Evolutionary conservation across 2,113 vertebrate genomes (phyloP), one percentile per base, ranked within the genome.

Genomic region (Chascanopsetta lugubris): DNA sequence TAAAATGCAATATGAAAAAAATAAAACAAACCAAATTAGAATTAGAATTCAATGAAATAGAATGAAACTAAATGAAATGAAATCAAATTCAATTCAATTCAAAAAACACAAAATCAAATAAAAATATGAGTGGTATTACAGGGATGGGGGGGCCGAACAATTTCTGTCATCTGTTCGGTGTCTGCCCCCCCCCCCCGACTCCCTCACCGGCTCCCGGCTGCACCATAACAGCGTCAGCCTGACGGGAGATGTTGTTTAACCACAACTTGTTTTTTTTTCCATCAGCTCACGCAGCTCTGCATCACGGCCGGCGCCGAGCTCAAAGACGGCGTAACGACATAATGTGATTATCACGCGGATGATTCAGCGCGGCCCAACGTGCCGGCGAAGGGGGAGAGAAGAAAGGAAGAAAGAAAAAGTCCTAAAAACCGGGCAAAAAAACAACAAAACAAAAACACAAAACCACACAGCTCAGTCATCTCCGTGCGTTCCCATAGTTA

Each of bases 301-400:
- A 32, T 29, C 55, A 8, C 25, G 58, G 12, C 59, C n/a, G 5
- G 6, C 13, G 34, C 34, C 13, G 26, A 58, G 51, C 4, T 20
- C 27, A 50, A 50, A 72, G 21, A 54, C 30, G 21, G 43, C 3
- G 8, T 20, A n/a, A 61, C 47, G 11, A 43, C 21, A 24, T 20
- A n/a, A 61, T 50, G 11, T 38, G 18, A 24, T 47, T 59, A 62
- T 76, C 51, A 42, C 55, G 55, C 13, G 2, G 32, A 48, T 66
- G 53, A 79, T 56, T 82, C 67, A 68, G 8, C 32, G 58, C 70
- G 49, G 27, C 57, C 61, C 12, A 40, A 26, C 58, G 42, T 77
- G 82, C 62, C 63, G 54, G 65, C 13, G 81, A 79, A 83, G 69
- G 69, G 71, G 69, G 69, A 73, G 74, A 67, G 30, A 46, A 54